Percentiles rank a stretch among this genome's conserved stretches.
Evolutionary conservation across 2,113 vertebrate genomes (phyloP).

Genomic region (Saccopteryx leptura): DNA sequence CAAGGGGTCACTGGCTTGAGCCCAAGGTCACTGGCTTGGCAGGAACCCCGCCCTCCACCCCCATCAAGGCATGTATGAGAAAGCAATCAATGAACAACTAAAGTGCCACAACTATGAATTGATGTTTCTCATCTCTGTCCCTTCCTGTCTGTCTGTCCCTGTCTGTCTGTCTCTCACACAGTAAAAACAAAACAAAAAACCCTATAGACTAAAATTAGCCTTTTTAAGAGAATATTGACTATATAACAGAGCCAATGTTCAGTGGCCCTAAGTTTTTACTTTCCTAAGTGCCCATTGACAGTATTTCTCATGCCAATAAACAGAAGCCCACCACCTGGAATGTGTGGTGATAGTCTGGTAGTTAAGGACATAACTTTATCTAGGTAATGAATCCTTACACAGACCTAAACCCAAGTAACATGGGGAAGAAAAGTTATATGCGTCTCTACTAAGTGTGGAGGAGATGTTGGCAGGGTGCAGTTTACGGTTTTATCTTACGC

Average conservation of each 20-base stretch:
- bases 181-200: too few relatives aligned
- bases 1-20: too few relatives aligned
- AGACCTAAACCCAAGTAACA: neutral
- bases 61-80: too few relatives aligned
- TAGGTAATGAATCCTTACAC: neutral
- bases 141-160: too few relatives aligned
- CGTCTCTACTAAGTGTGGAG: neutral
- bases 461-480: neutral
- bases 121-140: too few relatives aligned
- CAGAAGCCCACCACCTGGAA: neutral
- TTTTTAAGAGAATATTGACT: neutral
- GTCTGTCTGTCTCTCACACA: too few relatives aligned
- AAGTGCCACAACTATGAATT: too few relatives aligned
- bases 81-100: too few relatives aligned
- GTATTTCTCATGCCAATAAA: neutral
- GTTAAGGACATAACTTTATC: neutral
- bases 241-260: neutral
- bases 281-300: neutral
- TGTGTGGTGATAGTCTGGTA: neutral
- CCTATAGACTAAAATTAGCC: neutral
- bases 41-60: too few relatives aligned
- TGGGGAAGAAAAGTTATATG: neutral
- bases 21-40: too few relatives aligned
- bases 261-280: neutral
- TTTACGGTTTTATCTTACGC: accelerated